Evolutionary conservation across 2,888 invertebrate genomes (phyloP).

Genomic region (Ichneumoninae sp.): DNA sequence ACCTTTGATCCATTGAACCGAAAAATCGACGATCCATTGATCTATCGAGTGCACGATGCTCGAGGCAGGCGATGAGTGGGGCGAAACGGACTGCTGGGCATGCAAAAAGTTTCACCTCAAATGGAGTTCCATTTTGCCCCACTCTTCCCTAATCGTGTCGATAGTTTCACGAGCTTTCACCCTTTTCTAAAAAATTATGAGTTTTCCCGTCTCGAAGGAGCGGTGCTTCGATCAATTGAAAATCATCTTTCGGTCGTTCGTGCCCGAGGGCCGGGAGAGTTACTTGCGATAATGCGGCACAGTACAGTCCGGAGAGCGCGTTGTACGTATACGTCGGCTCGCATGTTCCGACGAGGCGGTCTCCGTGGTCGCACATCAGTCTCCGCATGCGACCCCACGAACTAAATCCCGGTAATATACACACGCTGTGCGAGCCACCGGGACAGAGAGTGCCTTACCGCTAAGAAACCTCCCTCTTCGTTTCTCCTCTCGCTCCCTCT

Average conservation of each 20-base stretch:
- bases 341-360: conserved; percentile 84
- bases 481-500: neutral
- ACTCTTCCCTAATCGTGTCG: neutral
- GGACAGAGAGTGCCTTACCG: conserved; percentile 29
- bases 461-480: conserved; percentile 43
- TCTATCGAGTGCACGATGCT: neutral
- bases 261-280: conserved; percentile 43
- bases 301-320: conserved; percentile 49
- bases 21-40: neutral
- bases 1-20: neutral
- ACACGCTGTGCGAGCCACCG: conserved; percentile 67
- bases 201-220: neutral
- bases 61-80: neutral
- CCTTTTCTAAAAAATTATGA: neutral
- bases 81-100: neutral
- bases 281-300: conserved; percentile 61
- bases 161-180: neutral
- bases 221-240: conserved; percentile 55
- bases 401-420: conserved; percentile 82
- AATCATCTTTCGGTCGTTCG: conserved; percentile 61
- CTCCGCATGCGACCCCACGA: conserved; percentile 83
- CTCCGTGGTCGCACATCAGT: conserved; percentile 83
- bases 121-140: neutral
- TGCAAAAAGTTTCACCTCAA: neutral
- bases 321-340: conserved; percentile 71